A percentile compares a stretch with the other conserved stretches of the same genome.
Evolutionary conservation across 1,140 invertebrate genomes (phyloP).

Genomic region (Reticulitermes speratus): DNA sequence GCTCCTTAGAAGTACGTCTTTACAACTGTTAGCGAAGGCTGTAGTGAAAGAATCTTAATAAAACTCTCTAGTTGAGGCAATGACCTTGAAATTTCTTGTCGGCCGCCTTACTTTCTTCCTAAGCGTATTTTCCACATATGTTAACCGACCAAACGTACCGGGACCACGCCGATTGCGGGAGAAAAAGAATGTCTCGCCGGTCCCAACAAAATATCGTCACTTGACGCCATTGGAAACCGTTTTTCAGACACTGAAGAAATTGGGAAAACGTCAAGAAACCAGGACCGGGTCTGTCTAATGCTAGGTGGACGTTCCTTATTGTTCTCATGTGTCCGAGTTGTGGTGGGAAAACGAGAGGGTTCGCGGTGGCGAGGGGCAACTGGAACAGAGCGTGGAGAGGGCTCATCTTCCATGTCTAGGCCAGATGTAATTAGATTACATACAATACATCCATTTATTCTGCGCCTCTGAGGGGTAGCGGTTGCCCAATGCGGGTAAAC

Average conservation of each 20-base stretch:
- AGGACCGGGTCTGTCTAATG: not conserved
- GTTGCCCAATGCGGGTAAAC: not conserved
- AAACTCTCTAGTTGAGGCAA: too few species aligned
- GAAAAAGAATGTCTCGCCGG: not conserved
- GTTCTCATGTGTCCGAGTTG: not conserved
- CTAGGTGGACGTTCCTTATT: not conserved
- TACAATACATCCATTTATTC: not conserved
- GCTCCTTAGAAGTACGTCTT: too few species aligned
- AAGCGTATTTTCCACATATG: not conserved
- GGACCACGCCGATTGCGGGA: not conserved
- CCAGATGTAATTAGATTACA: not conserved
- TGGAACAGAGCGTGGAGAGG: not conserved
- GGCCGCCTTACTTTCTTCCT: too few species aligned
- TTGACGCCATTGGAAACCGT: not conserved
- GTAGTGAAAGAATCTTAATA: too few species aligned
- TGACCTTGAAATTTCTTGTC: too few species aligned
- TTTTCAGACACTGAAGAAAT: not conserved
- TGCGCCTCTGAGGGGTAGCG: not conserved
- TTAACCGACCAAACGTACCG: not conserved
- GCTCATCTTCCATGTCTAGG: not conserved
- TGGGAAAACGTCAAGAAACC: not conserved
- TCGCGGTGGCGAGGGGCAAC: not conserved
- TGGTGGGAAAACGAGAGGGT: not conserved
- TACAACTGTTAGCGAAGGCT: too few species aligned
- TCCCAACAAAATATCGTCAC: too few species aligned